phyloP scores from a whole-genome alignment of 2,797 vertebrate genomes.

The Alectoris magna region DNA sequence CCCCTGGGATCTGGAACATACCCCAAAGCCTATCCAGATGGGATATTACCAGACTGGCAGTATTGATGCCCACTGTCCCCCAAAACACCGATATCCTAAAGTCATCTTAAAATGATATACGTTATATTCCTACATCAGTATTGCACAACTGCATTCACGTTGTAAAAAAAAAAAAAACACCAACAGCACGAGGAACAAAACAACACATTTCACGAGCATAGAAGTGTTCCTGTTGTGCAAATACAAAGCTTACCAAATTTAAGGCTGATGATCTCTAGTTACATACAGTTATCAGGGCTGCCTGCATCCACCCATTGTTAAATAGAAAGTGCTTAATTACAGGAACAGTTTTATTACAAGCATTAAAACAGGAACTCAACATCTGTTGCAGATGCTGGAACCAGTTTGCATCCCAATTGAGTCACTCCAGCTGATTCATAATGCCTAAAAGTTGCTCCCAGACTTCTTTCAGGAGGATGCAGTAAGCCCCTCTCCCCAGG shows the following conservation, averaged over 20 bases:
- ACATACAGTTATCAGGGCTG: background rate
- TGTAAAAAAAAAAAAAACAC: background rate
- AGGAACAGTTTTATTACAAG: background rate
- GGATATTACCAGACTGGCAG: background rate
- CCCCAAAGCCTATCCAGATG: background rate
- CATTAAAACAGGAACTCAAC: background rate
- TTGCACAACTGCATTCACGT: background rate
- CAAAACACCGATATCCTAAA: background rate
- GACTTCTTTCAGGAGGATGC: background rate
- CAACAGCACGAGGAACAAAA: background rate
- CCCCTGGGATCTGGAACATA: no score
- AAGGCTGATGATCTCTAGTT: background rate
- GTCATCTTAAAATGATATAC: accelerated
- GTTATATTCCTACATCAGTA: background rate
- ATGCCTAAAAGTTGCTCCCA: conserved; percentile 14
- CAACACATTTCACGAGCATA: accelerated
- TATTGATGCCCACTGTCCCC: accelerated
- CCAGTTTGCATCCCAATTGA: background rate
- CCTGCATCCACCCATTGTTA: background rate
- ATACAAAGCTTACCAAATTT: background rate
- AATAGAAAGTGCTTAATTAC: conserved; percentile 8
- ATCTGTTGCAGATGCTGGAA: background rate
- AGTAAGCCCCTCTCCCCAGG: background rate
- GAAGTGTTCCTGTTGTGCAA: accelerated
- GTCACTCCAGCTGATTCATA: conserved; percentile 8